These are phyloP conservation scores for Garrulus glandarius DNA, from an alignment of 2,797 vertebrate species.

Conservation along the genomic window DNA sequence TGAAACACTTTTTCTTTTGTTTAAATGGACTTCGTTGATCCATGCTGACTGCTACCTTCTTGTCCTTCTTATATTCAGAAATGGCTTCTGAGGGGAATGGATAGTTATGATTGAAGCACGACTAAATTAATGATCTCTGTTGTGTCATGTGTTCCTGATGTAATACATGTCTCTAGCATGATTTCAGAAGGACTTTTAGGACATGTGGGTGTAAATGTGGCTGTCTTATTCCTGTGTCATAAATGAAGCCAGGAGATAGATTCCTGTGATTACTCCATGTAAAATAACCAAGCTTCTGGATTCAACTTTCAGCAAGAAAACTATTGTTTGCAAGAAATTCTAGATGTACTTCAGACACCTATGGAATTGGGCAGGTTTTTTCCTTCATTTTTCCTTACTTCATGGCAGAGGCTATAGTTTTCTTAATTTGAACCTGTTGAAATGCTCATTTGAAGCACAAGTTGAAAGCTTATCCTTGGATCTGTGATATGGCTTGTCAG, in stretches of 20 bases:
- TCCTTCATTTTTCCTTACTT: not conserved
- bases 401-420: not conserved
- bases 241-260: not conserved
- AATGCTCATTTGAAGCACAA: not conserved
- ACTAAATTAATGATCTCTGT: not conserved
- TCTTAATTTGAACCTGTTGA: not conserved
- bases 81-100: not conserved
- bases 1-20: not conserved
- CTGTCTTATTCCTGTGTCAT: not conserved
- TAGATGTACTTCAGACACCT: not conserved
- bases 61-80: not conserved
- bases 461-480: not conserved
- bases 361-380: not conserved
- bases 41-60: not conserved
- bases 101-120: not conserved
- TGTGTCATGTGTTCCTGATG: not conserved
- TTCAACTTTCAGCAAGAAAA: not conserved
- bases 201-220: not conserved
- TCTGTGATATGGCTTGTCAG: not conserved
- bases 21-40: not conserved
- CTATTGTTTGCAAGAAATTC: not conserved
- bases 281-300: not conserved
- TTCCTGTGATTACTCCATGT: not conserved
- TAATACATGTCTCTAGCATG: not conserved
- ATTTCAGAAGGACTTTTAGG: not conserved